Base-by-base conservation (phyloP, 2,113 vertebrate genomes). In the Corvus cornix region DNA sequence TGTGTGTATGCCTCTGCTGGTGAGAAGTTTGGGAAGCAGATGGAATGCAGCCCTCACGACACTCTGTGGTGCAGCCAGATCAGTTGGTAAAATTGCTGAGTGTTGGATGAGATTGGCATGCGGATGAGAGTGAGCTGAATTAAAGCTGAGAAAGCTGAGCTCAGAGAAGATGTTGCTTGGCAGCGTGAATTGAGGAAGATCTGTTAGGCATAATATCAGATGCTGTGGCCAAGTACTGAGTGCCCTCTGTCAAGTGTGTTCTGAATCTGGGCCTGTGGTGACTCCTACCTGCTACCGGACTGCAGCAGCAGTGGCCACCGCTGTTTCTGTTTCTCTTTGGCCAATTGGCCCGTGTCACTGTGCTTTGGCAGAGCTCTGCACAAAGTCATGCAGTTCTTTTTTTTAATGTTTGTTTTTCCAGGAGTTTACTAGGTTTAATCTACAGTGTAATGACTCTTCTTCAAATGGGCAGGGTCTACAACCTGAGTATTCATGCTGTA, bases 141-240 rank as follows among this genome's bases (percentile, higher is more conserved):
- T 35, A 20, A 72, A 87, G 56, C 64, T 48, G 64, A 77, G 43
- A 37, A 90, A 35, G 48, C 79, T 56, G 55, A 76, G 27, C 15
- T 89, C 6, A 0, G 55, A 46, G 48, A 28, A 63, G 58, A 48
- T 0, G 1, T 24, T 16, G 27, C 4, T 4, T 92, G 80, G 51
- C 52, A 59, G 73, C 3, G 6, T 56, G 52, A 75, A 28, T n/a
- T 4, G 2, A 21, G 19, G 31, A 37, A 7, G 43, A 30, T 56
- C 46, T 80, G 11, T 33, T 39, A 84, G 76, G 56, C 19, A 20
- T 35, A 24, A 8, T 39, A n/a, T 52, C 55, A 39, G 51, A 6
- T 17, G 21, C n/a, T 58, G n/a, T 73, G 63, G n/a, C 55, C n/a
- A 14, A 35, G 49, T n/a, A 22, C 26, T 8, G 39, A n/a, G 27